Conservation (phyloP, 2,797 vertebrate genomes). For the Enteromius radiatus region DNA sequence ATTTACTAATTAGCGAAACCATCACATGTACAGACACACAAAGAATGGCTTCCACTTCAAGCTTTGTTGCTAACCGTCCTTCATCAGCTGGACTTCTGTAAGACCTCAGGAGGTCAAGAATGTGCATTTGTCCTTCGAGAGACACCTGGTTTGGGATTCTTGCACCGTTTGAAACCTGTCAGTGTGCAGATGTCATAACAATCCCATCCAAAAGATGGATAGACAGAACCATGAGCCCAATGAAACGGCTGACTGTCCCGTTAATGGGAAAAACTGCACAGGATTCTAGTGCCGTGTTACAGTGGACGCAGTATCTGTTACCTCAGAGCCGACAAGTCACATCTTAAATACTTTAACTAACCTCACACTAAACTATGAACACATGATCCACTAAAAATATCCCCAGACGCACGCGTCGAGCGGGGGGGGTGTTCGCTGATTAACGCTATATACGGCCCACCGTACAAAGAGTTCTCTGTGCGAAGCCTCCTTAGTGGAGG, state of each 20-base stretch:
- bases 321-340: slow-evolving; percentile 30
- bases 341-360: slow-evolving; percentile 30
- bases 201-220: neutral
- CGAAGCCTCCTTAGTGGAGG: slow-evolving; percentile 3
- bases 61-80: neutral
- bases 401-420: slow-evolving; percentile 32
- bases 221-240: neutral
- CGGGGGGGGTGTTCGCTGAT: slow-evolving; percentile 38
- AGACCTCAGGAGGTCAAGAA: slow-evolving; percentile 40
- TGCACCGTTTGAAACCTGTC: slow-evolving; percentile 8
- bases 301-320: slow-evolving; percentile 21
- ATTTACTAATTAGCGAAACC: neutral
- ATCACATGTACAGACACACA: neutral
- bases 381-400: slow-evolving; percentile 58
- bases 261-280: slow-evolving; percentile 15
- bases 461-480: slow-evolving; percentile 56
- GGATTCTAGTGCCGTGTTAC: slow-evolving; percentile 6
- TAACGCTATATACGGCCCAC: slow-evolving; percentile 42
- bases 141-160: slow-evolving; percentile 38
- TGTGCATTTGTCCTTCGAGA: slow-evolving; percentile 30
- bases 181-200: neutral
- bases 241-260: neutral
- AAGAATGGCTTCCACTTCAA: neutral
- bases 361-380: slow-evolving; percentile 41
- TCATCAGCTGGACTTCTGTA: slow-evolving; percentile 4